Evolutionary conservation across 2,888 invertebrate genomes (phyloP).

Genomic region (Phania funesta): DNA sequence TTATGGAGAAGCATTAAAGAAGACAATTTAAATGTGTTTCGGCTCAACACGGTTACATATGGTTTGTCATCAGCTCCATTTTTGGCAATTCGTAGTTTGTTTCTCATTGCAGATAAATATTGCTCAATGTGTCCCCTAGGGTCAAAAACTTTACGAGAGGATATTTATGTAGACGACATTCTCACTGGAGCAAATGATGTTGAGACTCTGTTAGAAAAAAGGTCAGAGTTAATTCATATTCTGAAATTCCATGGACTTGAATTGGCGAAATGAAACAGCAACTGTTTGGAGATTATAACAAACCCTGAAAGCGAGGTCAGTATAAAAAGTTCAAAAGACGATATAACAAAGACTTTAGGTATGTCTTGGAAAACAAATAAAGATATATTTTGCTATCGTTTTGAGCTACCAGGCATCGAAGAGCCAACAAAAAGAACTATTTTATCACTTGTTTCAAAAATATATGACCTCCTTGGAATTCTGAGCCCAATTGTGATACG

Average conservation of each 20-base stretch:
- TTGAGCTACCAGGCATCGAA: no score
- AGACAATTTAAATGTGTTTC: constrained; percentile 44
- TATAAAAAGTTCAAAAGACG: not conserved
- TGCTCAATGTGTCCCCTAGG: not conserved
- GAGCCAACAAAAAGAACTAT: not conserved
- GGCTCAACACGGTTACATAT: constrained; percentile 60
- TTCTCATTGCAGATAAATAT: constrained; percentile 48
- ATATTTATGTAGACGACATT: constrained; percentile 59
- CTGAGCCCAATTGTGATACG: not conserved
- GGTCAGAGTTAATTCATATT: not conserved
- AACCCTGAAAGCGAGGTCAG: not conserved
- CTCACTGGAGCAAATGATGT: constrained; percentile 59
- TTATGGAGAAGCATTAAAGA: not conserved
- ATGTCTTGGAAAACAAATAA: constrained; percentile 31
- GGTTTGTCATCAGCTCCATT: constrained; percentile 47
- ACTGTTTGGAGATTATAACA: not conserved
- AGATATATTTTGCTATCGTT: constrained; percentile 6
- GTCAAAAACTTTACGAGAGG: not conserved
- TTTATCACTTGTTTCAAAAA: not conserved
- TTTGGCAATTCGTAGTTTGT: constrained; percentile 39
- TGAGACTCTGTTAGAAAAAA: not conserved
- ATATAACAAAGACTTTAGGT: constrained; percentile 23
- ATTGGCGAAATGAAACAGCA: constrained; percentile 32
- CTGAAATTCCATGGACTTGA: not conserved
- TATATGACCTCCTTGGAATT: no score